These are phyloP conservation scores for Drosophila lutescens DNA, from an alignment of 2,888 invertebrate species.

Conservation along the genomic window DNA sequence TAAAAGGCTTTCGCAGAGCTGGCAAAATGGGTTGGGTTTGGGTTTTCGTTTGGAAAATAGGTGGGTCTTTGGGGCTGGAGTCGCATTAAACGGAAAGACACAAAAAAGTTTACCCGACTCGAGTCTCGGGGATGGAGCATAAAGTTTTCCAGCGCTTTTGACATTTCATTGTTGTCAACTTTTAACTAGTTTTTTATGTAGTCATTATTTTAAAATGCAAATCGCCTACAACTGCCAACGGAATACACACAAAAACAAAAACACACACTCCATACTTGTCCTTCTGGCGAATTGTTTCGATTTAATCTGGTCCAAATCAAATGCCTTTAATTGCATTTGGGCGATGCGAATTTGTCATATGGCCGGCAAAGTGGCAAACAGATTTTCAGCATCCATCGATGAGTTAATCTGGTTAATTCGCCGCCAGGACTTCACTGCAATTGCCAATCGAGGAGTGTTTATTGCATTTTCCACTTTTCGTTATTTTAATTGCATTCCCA, in stretches of 20 bases:
- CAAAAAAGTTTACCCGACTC: constrained; percentile 46
- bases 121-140: constrained; percentile 37
- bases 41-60: constrained; percentile 3
- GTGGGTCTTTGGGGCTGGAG: constrained; percentile 34
- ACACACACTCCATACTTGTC: neutral
- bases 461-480: constrained; percentile 51
- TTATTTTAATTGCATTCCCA: constrained; percentile 66
- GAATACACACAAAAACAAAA: constrained; percentile 18
- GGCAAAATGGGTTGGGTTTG: constrained; percentile 9
- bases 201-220: constrained; percentile 68
- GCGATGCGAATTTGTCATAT: constrained; percentile 22
- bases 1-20: constrained; percentile 31
- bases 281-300: constrained; percentile 20
- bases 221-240: constrained; percentile 35
- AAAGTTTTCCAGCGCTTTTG: constrained; percentile 59
- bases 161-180: constrained; percentile 77
- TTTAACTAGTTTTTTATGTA: constrained; percentile 71
- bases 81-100: constrained; percentile 58
- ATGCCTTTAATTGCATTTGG: constrained; percentile 41
- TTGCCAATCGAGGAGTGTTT: constrained; percentile 60
- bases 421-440: constrained; percentile 14
- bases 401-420: constrained; percentile 66
- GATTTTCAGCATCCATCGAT: constrained; percentile 33
- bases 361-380: constrained; percentile 23
- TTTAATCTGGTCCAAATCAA: constrained; percentile 45